Evolutionary conservation across 2,797 vertebrate genomes (phyloP), one percentile per base, ranked within the genome.

Genomic region (Rhinophrynus dorsalis): DNA sequence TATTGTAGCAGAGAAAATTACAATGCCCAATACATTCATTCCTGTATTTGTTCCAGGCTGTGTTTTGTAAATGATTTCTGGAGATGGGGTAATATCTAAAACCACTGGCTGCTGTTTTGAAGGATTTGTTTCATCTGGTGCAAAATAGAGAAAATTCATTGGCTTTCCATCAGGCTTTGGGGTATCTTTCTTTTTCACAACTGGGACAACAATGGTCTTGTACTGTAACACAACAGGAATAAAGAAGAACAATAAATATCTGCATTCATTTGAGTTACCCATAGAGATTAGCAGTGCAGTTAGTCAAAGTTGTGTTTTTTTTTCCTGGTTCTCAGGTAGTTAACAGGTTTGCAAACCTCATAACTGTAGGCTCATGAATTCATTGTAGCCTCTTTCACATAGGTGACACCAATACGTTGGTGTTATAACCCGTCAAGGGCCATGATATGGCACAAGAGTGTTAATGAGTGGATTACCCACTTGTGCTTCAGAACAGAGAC

Each of bases 21-120:
- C 94, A 0, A 96, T 95, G 8, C 94, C 94, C 5, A 96, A 78
- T 6, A 96, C 94, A 0, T 96, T 96, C 94, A 95, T 95, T 83
- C 94, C 94, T 0, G 89, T 92, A 79, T 91, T 95, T 82, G 68
- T 92, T 6, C 93, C 93, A 0, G 93, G 92, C 45, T 84, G 84
- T 0, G 88, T 90, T 83, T 85, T 92, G 84, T 95, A 94, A 8
- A 68, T 80, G 76, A 95, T 62, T 42, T 94, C 89, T 0, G 94
- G 94, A 0, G 92, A 61, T 0, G 92, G 92, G 0, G 93, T 95
- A 66, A 96, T 82, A 80, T 95, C 94, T 0, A 96, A 89, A 67
- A 90, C 81, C 42, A 95, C 88, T 0, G 86, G 88, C 1, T 66
- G 84, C 1, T 92, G 91, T 12, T 93, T 80, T 2, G 80, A 87